Percentiles rank a stretch among this genome's conserved stretches.
phyloP scores from a whole-genome alignment of 2,113 vertebrate genomes.

The Peromyscus maniculatus region DNA sequence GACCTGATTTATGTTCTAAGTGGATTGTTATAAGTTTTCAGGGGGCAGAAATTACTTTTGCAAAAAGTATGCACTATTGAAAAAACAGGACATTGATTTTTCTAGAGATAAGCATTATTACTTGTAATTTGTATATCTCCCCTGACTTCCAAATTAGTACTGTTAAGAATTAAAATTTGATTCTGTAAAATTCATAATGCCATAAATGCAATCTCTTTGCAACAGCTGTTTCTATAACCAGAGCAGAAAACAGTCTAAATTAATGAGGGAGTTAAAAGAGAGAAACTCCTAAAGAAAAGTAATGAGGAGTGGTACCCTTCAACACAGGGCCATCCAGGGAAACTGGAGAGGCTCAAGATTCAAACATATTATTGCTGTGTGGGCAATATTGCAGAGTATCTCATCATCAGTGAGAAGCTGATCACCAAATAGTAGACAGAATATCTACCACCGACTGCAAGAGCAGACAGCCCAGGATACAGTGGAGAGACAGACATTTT shows the following conservation, averaged over 20 bases:
- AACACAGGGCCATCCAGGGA: not conserved
- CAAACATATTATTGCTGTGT: not conserved
- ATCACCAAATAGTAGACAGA: not conserved
- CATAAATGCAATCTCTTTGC: not conserved
- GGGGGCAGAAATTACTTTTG: not conserved
- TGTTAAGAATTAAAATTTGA: slow-evolving; percentile 51
- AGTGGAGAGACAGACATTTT: not conserved
- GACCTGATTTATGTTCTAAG: slow-evolving; percentile 4
- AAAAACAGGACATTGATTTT: not conserved
- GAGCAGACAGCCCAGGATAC: not conserved
- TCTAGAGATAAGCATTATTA: not conserved
- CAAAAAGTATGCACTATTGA: not conserved
- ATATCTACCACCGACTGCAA: not conserved
- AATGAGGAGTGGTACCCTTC: not conserved
- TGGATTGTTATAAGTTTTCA: not conserved
- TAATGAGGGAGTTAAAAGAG: slow-evolving; percentile 29
- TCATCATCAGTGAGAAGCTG: not conserved
- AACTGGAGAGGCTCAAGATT: not conserved
- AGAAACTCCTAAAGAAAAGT: slow-evolving; percentile 45
- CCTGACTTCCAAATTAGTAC: not conserved
- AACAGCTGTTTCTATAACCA: not conserved
- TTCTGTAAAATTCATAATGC: not conserved
- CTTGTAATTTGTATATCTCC: slow-evolving; percentile 21
- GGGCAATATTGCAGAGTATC: not conserved
- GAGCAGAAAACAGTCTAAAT: not conserved